phyloP scores from a whole-genome alignment of 2,797 vertebrate species.

The Clamator glandarius region DNA sequence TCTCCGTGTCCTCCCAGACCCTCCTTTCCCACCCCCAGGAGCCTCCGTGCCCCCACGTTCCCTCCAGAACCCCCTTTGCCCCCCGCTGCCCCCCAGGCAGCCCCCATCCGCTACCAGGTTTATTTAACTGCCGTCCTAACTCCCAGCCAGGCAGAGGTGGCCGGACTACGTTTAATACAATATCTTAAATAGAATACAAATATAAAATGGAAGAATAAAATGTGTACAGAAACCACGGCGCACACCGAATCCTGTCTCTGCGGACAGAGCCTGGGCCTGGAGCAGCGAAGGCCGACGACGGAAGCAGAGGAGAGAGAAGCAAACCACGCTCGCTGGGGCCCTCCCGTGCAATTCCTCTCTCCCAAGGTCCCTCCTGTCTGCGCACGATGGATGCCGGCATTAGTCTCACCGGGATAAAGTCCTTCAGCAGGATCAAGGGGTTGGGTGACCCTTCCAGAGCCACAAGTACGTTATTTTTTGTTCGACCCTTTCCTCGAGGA shows the following conservation, averaged over 20 bases:
- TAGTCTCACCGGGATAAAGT: background rate
- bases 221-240: slow-evolving; percentile 64
- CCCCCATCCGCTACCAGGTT: slow-evolving; percentile 14
- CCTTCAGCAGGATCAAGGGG: background rate
- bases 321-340: background rate
- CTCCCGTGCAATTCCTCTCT: background rate
- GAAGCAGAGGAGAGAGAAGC: background rate
- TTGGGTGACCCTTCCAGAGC: slow-evolving; percentile 29
- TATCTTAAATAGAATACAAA: slow-evolving; percentile 76
- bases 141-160: slow-evolving; percentile 25
- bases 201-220: slow-evolving; percentile 66
- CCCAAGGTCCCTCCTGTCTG: background rate
- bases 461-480: background rate
- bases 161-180: slow-evolving; percentile 49
- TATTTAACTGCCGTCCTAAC: slow-evolving; percentile 62
- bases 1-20: too few relatives aligned
- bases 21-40: too few relatives aligned
- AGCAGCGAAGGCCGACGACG: background rate
- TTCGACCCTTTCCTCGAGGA: slow-evolving; percentile 19
- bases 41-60: too few relatives aligned
- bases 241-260: background rate
- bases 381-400: background rate
- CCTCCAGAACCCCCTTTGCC: too few relatives aligned
- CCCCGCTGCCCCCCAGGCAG: too few relatives aligned
- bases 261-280: background rate